A percentile compares a stretch with the other conserved stretches of the same genome.
Conservation (phyloP, 2,797 vertebrate genomes). For the Muraenolepis orangiensis region DNA sequence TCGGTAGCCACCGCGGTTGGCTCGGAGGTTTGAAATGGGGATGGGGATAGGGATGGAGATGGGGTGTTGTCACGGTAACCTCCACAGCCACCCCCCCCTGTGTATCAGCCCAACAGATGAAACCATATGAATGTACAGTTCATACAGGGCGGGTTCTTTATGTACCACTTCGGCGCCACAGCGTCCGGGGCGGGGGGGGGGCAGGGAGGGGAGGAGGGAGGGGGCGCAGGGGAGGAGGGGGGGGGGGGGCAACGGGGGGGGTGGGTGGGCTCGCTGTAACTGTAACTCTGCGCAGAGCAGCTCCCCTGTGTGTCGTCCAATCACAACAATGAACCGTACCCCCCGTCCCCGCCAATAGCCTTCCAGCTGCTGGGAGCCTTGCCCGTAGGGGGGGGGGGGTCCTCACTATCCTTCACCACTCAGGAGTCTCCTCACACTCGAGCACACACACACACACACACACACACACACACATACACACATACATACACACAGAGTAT, state of each 20-base stretch:
- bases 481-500: no score
- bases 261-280: background rate
- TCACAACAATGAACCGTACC: background rate
- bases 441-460: no score
- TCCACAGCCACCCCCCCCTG: constrained; percentile 16
- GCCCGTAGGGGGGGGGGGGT: background rate
- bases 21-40: constrained; percentile 24
- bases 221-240: no score
- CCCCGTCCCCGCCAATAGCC: background rate
- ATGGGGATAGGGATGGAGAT: constrained; percentile 18
- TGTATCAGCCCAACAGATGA: background rate
- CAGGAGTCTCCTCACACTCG: no score
- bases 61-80: constrained; percentile 41
- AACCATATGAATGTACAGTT: no score
- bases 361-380: background rate
- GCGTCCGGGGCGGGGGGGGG: no score
- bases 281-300: background rate
- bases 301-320: background rate
- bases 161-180: no score
- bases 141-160: no score
- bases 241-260: no score
- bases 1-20: constrained; percentile 31
- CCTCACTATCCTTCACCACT: no score
- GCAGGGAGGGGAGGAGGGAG: no score
- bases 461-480: no score